A percentile compares a stretch with the other conserved stretches of the same genome.
These are phyloP conservation scores for Leptonema lineaticorne DNA, from an alignment of 1,140 invertebrate genomes.

Conservation along the genomic window DNA sequence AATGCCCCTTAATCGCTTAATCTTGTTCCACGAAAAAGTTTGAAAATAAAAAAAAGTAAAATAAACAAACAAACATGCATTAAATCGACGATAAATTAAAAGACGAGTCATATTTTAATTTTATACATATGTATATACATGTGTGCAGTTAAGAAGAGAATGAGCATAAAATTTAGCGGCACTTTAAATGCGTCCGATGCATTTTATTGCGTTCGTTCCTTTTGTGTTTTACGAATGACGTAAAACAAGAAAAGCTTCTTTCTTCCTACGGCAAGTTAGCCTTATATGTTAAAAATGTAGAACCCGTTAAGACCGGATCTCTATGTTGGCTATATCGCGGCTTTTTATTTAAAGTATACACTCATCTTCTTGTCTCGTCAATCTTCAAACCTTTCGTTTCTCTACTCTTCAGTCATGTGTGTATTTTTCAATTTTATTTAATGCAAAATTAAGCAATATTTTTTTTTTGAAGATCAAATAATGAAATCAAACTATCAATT, in stretches of 20 bases:
- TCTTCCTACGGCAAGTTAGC: conserved; percentile 15
- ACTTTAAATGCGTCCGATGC: neutral
- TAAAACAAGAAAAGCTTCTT: conserved; percentile 22
- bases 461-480: too few species aligned
- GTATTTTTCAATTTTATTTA: too few species aligned
- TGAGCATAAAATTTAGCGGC: neutral
- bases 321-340: neutral
- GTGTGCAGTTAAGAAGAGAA: neutral
- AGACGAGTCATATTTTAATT: too few species aligned
- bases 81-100: too few species aligned
- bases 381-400: too few species aligned
- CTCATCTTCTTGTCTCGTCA: too few species aligned
- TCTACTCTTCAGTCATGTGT: too few species aligned
- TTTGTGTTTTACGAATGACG: conserved; percentile 31
- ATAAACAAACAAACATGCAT: too few species aligned
- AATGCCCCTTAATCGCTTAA: conserved; percentile 36
- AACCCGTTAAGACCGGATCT: conserved; percentile 12
- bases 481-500: too few species aligned
- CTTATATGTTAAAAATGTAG: conserved; percentile 14
- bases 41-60: neutral
- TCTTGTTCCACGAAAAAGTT: conserved; percentile 4
- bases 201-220: conserved; percentile 31
- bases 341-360: too few species aligned
- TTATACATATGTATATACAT: neutral
- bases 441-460: too few species aligned